Conservation (phyloP, 2,888 invertebrate genomes). For the Scotopteryx bipunctaria region DNA sequence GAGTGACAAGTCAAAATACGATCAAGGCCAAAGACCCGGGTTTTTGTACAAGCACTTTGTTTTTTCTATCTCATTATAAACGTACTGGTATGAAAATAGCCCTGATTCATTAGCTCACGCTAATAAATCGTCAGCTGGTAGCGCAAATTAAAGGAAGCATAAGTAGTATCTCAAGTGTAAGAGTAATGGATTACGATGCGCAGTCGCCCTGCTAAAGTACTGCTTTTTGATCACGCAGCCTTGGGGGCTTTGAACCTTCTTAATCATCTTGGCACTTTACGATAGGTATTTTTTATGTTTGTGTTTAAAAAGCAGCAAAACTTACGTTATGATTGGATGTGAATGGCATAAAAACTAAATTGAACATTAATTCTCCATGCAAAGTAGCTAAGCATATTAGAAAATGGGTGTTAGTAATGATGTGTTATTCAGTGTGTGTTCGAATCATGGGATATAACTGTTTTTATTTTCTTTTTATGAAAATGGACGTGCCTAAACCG, state of each 20-base stretch:
- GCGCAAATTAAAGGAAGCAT: constrained; percentile 35
- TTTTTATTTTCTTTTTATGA: too few species aligned
- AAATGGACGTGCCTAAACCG: too few species aligned
- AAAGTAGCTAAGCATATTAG: too few species aligned
- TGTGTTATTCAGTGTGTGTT: too few species aligned
- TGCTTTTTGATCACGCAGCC: constrained; percentile 71
- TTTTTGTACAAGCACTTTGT: constrained; percentile 21
- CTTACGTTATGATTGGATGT: too few species aligned
- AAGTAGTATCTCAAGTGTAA: constrained; percentile 66
- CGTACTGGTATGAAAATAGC: constrained; percentile 21
- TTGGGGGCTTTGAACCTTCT: constrained; percentile 71
- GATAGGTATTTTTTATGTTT: constrained; percentile 3
- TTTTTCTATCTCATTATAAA: constrained; percentile 27
- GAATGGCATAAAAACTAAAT: too few species aligned
- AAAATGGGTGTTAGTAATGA: too few species aligned
- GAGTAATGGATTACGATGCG: constrained; percentile 70
- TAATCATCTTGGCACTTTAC: constrained; percentile 50
- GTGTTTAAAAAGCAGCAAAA: too few species aligned
- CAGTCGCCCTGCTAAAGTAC: constrained; percentile 60
- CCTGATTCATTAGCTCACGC: constrained; percentile 23
- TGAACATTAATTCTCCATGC: too few species aligned
- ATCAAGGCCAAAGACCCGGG: constrained; percentile 24
- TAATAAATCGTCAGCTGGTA: constrained; percentile 27
- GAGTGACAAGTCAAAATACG: constrained; percentile 5
- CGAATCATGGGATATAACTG: too few species aligned